phyloP scores from a whole-genome alignment of 2,797 vertebrate species.

The Fundulus diaphanus region DNA sequence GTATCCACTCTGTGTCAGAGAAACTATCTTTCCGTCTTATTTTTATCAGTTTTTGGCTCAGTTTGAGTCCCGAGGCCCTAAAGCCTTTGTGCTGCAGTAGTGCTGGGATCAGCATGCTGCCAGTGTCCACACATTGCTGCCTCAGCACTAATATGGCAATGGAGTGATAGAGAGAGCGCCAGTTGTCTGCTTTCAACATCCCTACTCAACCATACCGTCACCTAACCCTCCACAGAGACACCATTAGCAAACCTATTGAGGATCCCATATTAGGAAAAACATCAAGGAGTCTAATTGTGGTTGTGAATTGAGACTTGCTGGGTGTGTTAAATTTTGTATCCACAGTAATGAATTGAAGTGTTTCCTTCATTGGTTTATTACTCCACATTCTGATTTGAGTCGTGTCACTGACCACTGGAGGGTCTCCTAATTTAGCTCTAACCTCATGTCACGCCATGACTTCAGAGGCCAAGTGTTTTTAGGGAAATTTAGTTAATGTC shows the following conservation, averaged over 20 bases:
- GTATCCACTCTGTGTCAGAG: conserved; percentile 22
- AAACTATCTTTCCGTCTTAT: conserved; percentile 43
- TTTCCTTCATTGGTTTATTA: conserved; percentile 71
- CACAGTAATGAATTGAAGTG: conserved; percentile 68
- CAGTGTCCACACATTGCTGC: conserved; percentile 79
- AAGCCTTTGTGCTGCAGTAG: conserved; percentile 79
- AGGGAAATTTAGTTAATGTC: conserved; percentile 13
- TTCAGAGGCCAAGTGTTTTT: conserved; percentile 40
- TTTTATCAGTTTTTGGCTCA: conserved; percentile 59
- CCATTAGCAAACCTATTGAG: conserved; percentile 72
- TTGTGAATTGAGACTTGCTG: conserved; percentile 58
- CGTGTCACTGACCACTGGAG: conserved; percentile 69
- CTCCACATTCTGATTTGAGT: conserved; percentile 72
- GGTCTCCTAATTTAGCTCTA: conserved; percentile 66
- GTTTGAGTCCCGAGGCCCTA: conserved; percentile 67
- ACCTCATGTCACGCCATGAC: conserved; percentile 40
- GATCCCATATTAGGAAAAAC: conserved; percentile 71
- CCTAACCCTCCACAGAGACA: conserved; percentile 63
- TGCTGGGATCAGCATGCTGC: conserved; percentile 83
- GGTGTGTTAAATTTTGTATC: conserved; percentile 68
- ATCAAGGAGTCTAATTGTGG: conserved; percentile 75
- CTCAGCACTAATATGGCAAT: conserved; percentile 82
- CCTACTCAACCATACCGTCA: conserved; percentile 71
- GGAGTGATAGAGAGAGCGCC: conserved; percentile 73
- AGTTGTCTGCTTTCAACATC: conserved; percentile 75